These are phyloP conservation scores for Potamarius usumacintae DNA, from an alignment of 2,113 vertebrate genomes.

Conservation along the genomic window DNA sequence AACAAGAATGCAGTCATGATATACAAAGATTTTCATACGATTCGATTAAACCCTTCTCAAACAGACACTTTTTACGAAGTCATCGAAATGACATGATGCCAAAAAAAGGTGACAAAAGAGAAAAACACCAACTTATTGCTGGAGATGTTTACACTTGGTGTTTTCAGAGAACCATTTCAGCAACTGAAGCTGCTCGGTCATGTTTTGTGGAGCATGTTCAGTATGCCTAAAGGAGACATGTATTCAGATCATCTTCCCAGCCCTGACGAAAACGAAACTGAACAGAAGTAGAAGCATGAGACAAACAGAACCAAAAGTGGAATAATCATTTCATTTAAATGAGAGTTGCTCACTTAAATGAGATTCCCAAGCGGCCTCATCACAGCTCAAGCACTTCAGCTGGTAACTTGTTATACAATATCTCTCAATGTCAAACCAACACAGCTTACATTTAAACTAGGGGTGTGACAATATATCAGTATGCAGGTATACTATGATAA, in stretches of 20 bases:
- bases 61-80: not conserved
- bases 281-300: constrained; percentile 59
- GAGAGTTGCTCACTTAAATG: constrained; percentile 75
- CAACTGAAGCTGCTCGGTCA: not conserved
- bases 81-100: constrained; percentile 7
- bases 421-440: not conserved
- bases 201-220: not conserved
- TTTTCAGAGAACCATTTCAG: constrained; percentile 21
- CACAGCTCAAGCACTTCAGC: constrained; percentile 64
- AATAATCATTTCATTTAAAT: constrained; percentile 77
- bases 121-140: constrained; percentile 37
- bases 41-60: constrained; percentile 2
- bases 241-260: constrained; percentile 1
- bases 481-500: not conserved
- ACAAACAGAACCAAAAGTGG: constrained; percentile 68
- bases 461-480: not conserved
- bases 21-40: constrained; percentile 18
- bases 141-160: constrained; percentile 23
- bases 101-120: constrained; percentile 42
- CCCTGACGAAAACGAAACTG: constrained; percentile 42
- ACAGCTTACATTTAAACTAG: constrained; percentile 23
- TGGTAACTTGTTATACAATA: constrained; percentile 42
- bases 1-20: constrained; percentile 1
- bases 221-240: constrained; percentile 8
- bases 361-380: constrained; percentile 76